A percentile compares a stretch with the other conserved stretches of the same genome.
Evolutionary conservation across 2,888 invertebrate species (phyloP).

Genomic region (Yponomeuta evonymella): DNA sequence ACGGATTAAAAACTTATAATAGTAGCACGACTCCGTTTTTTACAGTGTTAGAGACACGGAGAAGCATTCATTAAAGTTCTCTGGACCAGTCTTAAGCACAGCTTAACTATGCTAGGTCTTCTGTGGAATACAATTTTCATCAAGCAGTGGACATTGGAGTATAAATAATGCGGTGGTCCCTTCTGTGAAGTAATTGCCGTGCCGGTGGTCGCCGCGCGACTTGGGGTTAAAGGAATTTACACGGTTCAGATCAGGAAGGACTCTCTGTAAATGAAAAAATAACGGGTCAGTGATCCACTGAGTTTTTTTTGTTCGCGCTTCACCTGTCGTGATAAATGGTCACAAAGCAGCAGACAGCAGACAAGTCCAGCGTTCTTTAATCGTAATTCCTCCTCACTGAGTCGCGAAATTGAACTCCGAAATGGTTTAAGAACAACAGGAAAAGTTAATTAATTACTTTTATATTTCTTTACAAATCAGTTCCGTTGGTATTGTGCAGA

Average conservation of each 20-base stretch:
- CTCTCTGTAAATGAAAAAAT: slow-evolving; percentile 63
- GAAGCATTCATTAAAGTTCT: neutral
- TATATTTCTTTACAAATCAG: neutral
- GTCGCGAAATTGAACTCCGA: neutral
- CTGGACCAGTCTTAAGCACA: neutral
- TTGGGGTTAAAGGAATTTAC: slow-evolving; percentile 44
- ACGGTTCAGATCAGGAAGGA: slow-evolving; percentile 57
- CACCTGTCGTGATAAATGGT: slow-evolving; percentile 63
- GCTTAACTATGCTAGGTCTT: neutral
- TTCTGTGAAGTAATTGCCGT: slow-evolving; percentile 12
- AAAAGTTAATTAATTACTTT: neutral
- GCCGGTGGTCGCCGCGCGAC: slow-evolving; percentile 19
- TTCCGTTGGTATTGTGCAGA: too few species aligned
- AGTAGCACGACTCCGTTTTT: neutral
- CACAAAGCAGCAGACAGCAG: slow-evolving; percentile 27
- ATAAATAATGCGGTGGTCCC: neutral
- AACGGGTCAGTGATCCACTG: slow-evolving; percentile 60
- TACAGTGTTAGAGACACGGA: neutral
- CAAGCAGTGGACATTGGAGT: neutral
- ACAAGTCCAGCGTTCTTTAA: neutral
- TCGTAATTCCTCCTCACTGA: neutral
- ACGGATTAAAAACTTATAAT: neutral
- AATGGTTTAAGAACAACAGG: neutral
- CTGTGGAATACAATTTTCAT: neutral
- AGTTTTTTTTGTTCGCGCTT: slow-evolving; percentile 52